Evolutionary conservation across 2,888 invertebrate species (phyloP).

Genomic region (Epinotia brunnichana): DNA sequence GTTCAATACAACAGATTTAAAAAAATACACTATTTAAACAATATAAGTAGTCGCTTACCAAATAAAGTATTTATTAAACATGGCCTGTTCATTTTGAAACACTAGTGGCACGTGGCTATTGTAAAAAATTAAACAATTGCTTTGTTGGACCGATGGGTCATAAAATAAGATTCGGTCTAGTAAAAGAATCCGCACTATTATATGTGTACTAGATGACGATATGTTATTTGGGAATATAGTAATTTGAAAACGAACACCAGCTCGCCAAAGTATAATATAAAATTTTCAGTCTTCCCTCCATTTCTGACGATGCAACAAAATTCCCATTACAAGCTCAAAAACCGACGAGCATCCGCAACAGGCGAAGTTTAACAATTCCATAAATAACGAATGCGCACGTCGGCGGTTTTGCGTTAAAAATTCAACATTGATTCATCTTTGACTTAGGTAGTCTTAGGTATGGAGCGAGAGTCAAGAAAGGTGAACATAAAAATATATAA

Average conservation of each 20-base stretch:
- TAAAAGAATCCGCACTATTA: too few relatives aligned
- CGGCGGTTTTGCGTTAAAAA: constrained; percentile 25
- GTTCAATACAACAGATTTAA: too few relatives aligned
- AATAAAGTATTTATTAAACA: too few relatives aligned
- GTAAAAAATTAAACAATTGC: too few relatives aligned
- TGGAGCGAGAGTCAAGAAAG: background rate
- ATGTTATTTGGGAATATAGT: background rate
- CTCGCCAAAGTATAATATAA: background rate
- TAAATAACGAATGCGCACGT: constrained; percentile 30
- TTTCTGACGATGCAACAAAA: background rate
- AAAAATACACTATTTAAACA: too few relatives aligned
- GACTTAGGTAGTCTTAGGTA: background rate
- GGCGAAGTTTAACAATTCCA: constrained; percentile 31
- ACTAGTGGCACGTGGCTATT: too few relatives aligned
- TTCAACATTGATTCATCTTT: constrained; percentile 40
- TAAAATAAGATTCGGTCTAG: too few relatives aligned
- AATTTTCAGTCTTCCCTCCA: background rate
- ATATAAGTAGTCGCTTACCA: too few relatives aligned
- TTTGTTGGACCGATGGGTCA: too few relatives aligned
- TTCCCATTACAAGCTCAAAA: background rate
- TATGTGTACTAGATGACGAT: too few relatives aligned
- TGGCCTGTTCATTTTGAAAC: too few relatives aligned
- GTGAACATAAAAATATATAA: too few relatives aligned
- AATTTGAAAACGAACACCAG: background rate
- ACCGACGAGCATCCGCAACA: constrained; percentile 21